A percentile compares a stretch with the other conserved stretches of the same genome.
phyloP scores from a whole-genome alignment of 1,140 invertebrate genomes.

The Anadara kagoshimensis region DNA sequence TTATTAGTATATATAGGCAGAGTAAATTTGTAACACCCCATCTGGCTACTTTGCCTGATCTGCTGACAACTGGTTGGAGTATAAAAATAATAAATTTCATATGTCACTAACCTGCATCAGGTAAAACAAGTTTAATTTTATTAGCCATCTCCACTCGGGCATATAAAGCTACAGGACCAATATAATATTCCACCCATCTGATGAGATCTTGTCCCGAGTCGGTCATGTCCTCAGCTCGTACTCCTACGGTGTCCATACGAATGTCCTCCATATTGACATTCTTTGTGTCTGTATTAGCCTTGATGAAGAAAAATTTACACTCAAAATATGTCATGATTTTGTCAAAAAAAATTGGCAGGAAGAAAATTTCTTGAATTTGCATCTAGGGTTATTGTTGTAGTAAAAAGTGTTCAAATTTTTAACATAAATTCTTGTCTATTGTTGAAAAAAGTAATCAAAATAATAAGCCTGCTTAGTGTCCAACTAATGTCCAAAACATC shows the following conservation, averaged over 20 bases:
- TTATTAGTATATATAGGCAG: no score
- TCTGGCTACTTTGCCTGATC: no score
- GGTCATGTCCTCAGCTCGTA: constrained; percentile 43
- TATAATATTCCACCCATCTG: constrained; percentile 52
- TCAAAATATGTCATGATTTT: no score
- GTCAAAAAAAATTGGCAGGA: no score
- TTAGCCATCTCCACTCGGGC: constrained; percentile 45
- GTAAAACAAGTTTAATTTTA: constrained; percentile 47
- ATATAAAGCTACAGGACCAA: constrained; percentile 55
- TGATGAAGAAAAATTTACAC: not conserved
- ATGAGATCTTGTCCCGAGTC: constrained; percentile 39
- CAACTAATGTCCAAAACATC: no score
- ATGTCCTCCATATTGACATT: constrained; percentile 45
- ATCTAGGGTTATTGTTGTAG: no score
- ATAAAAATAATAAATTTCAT: not conserved
- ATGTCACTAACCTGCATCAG: constrained; percentile 34
- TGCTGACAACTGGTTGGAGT: not conserved
- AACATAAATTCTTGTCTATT: no score
- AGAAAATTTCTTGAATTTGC: no score
- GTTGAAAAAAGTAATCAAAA: no score
- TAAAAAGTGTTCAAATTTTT: no score
- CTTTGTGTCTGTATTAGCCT: constrained; percentile 1
- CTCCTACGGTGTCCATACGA: constrained; percentile 50
- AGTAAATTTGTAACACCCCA: no score
- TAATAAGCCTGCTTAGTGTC: no score